Conservation (phyloP, 1,140 invertebrate species). For the Gonatopus flavifemur region DNA sequence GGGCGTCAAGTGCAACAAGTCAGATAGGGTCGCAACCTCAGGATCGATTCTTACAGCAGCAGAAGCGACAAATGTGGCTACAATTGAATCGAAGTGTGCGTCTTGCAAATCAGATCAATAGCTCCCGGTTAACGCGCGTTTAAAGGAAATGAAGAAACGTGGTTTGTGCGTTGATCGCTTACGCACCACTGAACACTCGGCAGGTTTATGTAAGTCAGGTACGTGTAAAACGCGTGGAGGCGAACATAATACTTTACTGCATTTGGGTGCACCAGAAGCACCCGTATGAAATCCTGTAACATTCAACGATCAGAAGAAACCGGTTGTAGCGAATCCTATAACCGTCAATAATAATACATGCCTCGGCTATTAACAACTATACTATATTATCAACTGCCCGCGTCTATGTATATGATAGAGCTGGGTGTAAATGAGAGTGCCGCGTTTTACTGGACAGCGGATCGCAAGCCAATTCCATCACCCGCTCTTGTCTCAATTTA, state of each 20-base stretch:
- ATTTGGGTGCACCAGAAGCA: not conserved
- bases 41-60: too few species aligned
- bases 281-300: not conserved
- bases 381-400: not conserved
- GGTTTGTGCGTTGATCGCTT: not conserved
- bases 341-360: not conserved
- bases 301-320: not conserved
- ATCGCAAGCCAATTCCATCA: constrained; percentile 3
- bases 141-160: not conserved
- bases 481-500: too few species aligned
- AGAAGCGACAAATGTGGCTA: not conserved
- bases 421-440: not conserved
- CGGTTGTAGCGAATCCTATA: not conserved
- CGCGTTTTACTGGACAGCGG: constrained; percentile 1
- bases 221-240: not conserved
- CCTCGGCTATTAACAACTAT: too few species aligned
- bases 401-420: not conserved
- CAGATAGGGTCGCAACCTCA: not conserved
- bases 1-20: not conserved
- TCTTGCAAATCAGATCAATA: not conserved
- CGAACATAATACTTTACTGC: not conserved
- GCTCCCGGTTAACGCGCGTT: not conserved
- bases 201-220: not conserved
- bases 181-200: not conserved
- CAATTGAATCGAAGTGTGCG: not conserved